These are phyloP conservation scores for Epiblema foenella DNA, from an alignment of 2,888 invertebrate genomes.

Conservation along the genomic window DNA sequence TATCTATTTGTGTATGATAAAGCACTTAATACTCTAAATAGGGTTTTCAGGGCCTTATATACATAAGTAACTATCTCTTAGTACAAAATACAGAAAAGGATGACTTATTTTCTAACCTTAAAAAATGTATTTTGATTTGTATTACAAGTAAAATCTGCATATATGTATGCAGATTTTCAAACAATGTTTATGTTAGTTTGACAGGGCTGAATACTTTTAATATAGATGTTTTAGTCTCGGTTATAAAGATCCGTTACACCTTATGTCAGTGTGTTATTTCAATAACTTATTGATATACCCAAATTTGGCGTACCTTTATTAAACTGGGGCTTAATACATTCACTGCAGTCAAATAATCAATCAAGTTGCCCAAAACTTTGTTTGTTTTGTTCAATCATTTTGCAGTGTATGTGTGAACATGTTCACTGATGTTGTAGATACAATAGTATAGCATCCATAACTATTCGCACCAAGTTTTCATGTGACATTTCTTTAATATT, in stretches of 20 bases:
- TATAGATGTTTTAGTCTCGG: not conserved
- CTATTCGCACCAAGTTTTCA: not conserved
- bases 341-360: not conserved
- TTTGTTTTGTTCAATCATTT: too few relatives aligned
- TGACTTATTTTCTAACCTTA: not conserved
- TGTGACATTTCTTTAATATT: not conserved
- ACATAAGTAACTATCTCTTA: not conserved
- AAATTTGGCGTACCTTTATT: too few relatives aligned
- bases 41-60: not conserved
- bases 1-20: constrained; percentile 4
- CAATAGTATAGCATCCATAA: not conserved
- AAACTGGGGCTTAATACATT: not conserved
- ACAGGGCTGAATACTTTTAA: not conserved
- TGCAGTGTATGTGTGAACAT: too few relatives aligned
- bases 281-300: too few relatives aligned
- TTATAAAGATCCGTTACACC: too few relatives aligned
- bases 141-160: not conserved
- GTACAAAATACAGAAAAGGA: not conserved
- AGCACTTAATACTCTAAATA: not conserved
- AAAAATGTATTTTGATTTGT: not conserved
- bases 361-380: too few relatives aligned
- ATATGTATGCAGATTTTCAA: too few relatives aligned
- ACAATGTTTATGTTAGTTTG: not conserved
- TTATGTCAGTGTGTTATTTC: too few relatives aligned
- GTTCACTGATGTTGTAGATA: not conserved